Evolutionary conservation across 2,888 invertebrate genomes (phyloP).

Genomic region (Coenonympha arcania): DNA sequence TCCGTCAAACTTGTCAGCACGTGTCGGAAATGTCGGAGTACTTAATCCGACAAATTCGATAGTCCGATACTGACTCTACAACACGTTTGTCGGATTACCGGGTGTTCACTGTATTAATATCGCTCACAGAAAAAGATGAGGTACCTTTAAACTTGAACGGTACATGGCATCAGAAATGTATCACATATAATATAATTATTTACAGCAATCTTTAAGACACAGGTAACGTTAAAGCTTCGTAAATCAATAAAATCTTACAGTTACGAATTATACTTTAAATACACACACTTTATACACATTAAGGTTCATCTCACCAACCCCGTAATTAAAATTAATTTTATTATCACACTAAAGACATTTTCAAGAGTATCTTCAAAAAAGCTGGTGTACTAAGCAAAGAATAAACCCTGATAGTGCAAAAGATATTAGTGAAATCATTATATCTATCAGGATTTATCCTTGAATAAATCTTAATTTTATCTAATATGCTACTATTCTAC

Average conservation of each 20-base stretch:
- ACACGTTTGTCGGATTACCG: no score
- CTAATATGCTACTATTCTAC: no score
- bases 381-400: background rate
- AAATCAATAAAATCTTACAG: conserved; percentile 35
- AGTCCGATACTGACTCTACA: no score
- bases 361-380: conserved; percentile 4
- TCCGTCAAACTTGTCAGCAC: no score
- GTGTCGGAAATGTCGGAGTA: no score
- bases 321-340: conserved; percentile 31
- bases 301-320: conserved; percentile 40
- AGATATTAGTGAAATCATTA: no score
- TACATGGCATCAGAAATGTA: conserved; percentile 62
- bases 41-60: no score
- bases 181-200: conserved; percentile 50
- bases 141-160: conserved; percentile 27
- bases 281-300: conserved; percentile 41
- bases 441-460: no score
- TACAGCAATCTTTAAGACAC: conserved; percentile 48
- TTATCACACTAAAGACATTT: conserved; percentile 37
- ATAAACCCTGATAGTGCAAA: no score
- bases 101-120: background rate
- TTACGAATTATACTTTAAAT: conserved; percentile 30
- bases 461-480: no score
- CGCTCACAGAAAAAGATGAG: conserved; percentile 11
- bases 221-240: conserved; percentile 59